A percentile compares a stretch with the other conserved stretches of the same genome.
Conservation (phyloP, 2,113 vertebrate species). For the Sminthopsis crassicaudata region DNA sequence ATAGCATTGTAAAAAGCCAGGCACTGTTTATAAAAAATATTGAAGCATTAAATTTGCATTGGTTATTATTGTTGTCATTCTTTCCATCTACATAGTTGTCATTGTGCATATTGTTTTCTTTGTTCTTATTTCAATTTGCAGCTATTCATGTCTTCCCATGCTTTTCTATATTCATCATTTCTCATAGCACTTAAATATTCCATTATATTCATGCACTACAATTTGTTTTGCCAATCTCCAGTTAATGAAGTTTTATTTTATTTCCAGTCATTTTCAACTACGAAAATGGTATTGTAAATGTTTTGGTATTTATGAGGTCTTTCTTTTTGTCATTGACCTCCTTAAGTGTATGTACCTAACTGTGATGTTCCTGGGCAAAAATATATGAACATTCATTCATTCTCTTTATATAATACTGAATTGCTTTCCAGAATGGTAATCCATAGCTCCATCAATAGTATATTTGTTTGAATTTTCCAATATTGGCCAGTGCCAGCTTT, state of each 20-base stretch:
- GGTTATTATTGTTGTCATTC: background rate
- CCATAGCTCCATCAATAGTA: background rate
- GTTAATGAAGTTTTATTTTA: background rate
- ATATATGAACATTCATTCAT: background rate
- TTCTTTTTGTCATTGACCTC: background rate
- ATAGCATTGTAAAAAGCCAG: background rate
- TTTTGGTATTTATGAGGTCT: background rate
- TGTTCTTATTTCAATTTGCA: background rate
- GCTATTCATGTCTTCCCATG: background rate
- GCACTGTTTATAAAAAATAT: background rate
- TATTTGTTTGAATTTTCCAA: background rate
- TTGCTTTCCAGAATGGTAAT: background rate
- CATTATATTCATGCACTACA: background rate
- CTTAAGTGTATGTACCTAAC: background rate
- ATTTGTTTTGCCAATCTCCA: background rate
- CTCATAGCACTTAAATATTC: background rate
- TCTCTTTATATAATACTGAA: background rate
- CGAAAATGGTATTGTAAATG: background rate
- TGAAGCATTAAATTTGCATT: background rate
- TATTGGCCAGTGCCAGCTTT: background rate
- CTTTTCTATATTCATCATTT: background rate
- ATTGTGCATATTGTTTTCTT: background rate
- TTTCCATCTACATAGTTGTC: background rate
- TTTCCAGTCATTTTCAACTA: background rate
- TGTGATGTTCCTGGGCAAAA: background rate